Percentiles rank a stretch among this genome's conserved stretches.
These are phyloP conservation scores for Junco hyemalis DNA, from an alignment of 2,113 vertebrate genomes.

Conservation along the genomic window DNA sequence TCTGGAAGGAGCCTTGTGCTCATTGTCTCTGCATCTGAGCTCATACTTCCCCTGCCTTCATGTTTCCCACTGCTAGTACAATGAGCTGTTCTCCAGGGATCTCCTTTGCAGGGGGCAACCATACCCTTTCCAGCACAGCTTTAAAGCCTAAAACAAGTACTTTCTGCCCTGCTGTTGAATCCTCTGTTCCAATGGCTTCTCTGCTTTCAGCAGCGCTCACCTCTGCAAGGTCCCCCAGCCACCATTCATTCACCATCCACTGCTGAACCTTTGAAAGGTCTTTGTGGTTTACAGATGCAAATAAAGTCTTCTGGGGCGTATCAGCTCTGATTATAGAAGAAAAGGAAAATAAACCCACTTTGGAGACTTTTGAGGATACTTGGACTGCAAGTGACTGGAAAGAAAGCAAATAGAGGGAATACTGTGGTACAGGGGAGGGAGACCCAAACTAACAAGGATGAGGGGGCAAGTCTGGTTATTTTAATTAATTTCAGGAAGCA, in stretches of 20 bases:
- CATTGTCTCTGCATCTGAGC: conserved; percentile 51
- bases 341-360: not conserved
- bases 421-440: not conserved
- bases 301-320: not conserved
- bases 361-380: not conserved
- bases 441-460: not conserved
- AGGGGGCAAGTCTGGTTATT: not conserved
- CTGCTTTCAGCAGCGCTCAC: not conserved
- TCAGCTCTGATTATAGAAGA: not conserved
- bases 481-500: not conserved
- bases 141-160: not conserved
- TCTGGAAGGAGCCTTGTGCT: conserved; percentile 41
- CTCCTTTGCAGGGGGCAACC: conserved; percentile 11
- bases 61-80: conserved; percentile 44
- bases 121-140: not conserved
- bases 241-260: not conserved
- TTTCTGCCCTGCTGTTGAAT: not conserved
- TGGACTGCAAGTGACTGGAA: not conserved
- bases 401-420: not conserved
- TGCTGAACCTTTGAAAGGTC: not conserved
- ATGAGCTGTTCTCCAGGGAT: conserved; percentile 18
- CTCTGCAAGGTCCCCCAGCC: not conserved
- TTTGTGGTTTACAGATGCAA: not conserved
- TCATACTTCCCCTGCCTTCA: conserved; percentile 57
- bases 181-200: not conserved